phyloP scores from a whole-genome alignment of 2,888 invertebrate genomes.

The Xylota sylvarum region DNA sequence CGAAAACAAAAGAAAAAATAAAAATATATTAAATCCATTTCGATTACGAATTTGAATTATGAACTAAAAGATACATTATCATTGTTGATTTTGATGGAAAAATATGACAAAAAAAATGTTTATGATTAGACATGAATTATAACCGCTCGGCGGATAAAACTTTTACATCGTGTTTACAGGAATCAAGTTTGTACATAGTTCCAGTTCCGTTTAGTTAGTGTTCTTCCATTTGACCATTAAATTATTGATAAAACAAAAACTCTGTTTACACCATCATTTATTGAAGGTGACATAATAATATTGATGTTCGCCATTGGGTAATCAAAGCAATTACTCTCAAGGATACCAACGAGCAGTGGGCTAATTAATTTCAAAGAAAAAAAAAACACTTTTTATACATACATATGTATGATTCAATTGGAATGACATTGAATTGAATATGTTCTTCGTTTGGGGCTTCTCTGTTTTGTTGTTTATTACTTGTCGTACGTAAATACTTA shows the following conservation, averaged over 20 bases:
- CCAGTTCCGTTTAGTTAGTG: background rate
- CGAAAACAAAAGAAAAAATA: background rate
- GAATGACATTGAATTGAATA: slow-evolving; percentile 56
- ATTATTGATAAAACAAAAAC: slow-evolving; percentile 13
- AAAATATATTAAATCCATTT: slow-evolving; percentile 8
- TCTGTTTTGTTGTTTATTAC: slow-evolving; percentile 11
- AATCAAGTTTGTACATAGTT: slow-evolving; percentile 28
- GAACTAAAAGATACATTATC: background rate
- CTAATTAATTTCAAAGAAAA: slow-evolving; percentile 45
- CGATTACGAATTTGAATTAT: slow-evolving; percentile 1
- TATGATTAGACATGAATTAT: slow-evolving; percentile 6
- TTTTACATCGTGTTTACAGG: slow-evolving; percentile 4
- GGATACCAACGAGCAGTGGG: slow-evolving; percentile 50
- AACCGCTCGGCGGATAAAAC: slow-evolving; percentile 19
- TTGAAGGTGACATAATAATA: slow-evolving; percentile 60
- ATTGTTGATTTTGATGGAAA: slow-evolving; percentile 1
- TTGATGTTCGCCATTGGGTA: slow-evolving; percentile 30
- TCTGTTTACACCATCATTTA: slow-evolving; percentile 29
- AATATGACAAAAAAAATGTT: background rate
- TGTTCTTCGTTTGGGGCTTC: background rate
- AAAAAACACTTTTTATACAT: slow-evolving; percentile 36
- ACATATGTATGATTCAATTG: slow-evolving; percentile 28
- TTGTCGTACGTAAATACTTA: slow-evolving; percentile 8
- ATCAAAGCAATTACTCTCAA: slow-evolving; percentile 46
- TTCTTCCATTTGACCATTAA: slow-evolving; percentile 49